Evolutionary conservation across 2,797 vertebrate species (phyloP), one percentile per base, ranked within the genome.

Genomic region (Lutra lutra): DNA sequence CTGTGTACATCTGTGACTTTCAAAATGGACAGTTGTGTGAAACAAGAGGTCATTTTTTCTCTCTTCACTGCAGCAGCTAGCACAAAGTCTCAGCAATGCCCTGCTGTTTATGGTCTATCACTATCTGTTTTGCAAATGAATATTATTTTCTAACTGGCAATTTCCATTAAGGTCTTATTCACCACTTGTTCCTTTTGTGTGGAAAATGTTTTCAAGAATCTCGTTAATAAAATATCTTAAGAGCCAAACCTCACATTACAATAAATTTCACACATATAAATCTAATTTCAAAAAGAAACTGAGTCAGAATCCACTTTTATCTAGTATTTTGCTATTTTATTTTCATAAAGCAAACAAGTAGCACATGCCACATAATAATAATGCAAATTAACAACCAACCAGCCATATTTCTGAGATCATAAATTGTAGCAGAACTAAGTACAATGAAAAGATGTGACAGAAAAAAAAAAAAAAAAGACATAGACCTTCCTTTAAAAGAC

Each of bases 291-390:
- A 64, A 75, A 94, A 80, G 4, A 85, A 18, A 77, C 2, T 48
- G 12, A 62, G 27, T 86, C 56, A 95, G 88, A 90, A 88, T 86
- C 13, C 12, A 75, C 75, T 94, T 75, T 86, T 79, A 87, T 60
- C 4, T 95, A 7, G 7, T n/a, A 54, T 64, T 89, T 88, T 72
- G 72, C 32, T 48, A 15, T 66, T 64, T 64, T 80, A 7, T 92
- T 86, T 95, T 82, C 46, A 92, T 80, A 20, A 54, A 92, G 46
- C 70, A 92, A 95, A 83, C 40, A 72, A 70, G 48, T 40, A 95
- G 29, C 25, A 64, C 4, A 75, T 46, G 38, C 40, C 9, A 46
- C 38, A 66, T 48, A 92, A 54, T 46, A 60, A 60, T 32, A 62
- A 3, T 79, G 25, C 83, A 92, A 75, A 83, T 64, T 46, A 64